Base-by-base conservation (phyloP, 2,797 vertebrate genomes). In the Xenopus petersii region DNA sequence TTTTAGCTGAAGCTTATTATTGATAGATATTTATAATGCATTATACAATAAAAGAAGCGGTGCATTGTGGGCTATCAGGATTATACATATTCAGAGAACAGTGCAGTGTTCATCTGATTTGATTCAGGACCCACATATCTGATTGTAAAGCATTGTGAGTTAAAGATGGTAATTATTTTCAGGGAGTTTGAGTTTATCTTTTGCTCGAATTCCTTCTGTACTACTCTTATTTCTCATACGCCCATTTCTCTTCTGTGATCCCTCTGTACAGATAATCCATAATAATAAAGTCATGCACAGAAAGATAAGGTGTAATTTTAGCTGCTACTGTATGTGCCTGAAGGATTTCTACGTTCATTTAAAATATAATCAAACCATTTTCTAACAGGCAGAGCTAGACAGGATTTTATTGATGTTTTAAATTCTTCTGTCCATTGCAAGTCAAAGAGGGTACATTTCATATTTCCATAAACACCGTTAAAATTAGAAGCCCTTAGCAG, bases 341-440 rank as follows among this genome's bases (percentile, higher is more conserved):
- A 75, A 59, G 58, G 6, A 69, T 54, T 69, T 70, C 58, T 42
- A 62, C 21, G n/a, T 49, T 17, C 24, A 26, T 69, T 67, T 15
- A 48, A 75, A 75, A 68, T 69, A 21, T 70, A 64, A 75, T 64
- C 12, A 69, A 55, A 75, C 30, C 11, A 16, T 12, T 68, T 13
- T 16, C 16, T 42, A 74, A 62, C 67, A 68, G 10, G 30, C 24
- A 16, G 15, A 55, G 68, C 26, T 51, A 12, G 30, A 58, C 67
- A 75, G 30, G 24, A 48, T 12, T 59, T 49, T 65, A 64, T 46
- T 49, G 61, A 65, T 58, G 26, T 60, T 71, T 70, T 48, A 2
- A 49, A 33, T 59, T 46, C 12, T 17, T 66, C 26, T 65, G 36
- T 10, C 36, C 36, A 42, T 17, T 56, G 36, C 42, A 64, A 42